phyloP scores from a whole-genome alignment of 2,797 vertebrate species.

The Rhodeus uyekii region DNA sequence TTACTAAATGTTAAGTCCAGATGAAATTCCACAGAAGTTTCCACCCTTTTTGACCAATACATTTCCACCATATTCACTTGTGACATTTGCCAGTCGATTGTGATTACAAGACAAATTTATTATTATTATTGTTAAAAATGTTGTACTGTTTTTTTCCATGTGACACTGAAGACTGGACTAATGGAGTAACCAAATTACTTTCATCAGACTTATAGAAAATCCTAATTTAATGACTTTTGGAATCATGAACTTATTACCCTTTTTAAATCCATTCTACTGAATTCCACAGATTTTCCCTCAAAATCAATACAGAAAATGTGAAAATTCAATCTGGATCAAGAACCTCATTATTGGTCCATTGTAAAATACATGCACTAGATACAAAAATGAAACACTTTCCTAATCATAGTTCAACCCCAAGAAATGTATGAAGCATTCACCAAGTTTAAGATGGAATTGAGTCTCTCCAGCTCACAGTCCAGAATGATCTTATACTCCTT shows the following conservation, averaged over 20 bases:
- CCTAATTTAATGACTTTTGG: no score
- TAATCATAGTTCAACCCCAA: not conserved
- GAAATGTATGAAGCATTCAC: slow-evolving; percentile 66
- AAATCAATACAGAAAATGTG: not conserved
- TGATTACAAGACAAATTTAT: not conserved
- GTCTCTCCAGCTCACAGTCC: slow-evolving; percentile 91
- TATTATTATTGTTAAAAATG: not conserved
- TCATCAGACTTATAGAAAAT: no score
- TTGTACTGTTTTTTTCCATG: not conserved
- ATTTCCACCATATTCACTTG: not conserved
- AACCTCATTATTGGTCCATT: not conserved
- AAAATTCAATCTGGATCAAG: not conserved
- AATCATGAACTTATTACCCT: no score
- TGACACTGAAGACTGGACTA: not conserved
- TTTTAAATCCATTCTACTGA: no score
- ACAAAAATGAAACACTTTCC: not conserved
- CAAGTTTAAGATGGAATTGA: slow-evolving; percentile 91
- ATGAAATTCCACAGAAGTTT: not conserved
- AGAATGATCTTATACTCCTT: slow-evolving; percentile 92
- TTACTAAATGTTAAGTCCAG: not conserved
- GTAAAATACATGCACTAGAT: not conserved
- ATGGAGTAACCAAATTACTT: no score
- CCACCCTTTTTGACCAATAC: not conserved
- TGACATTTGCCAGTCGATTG: not conserved
- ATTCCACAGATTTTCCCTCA: no score